Evolutionary conservation across 2,888 invertebrate genomes (phyloP).

Genomic region (Pilophorus perplexus): DNA sequence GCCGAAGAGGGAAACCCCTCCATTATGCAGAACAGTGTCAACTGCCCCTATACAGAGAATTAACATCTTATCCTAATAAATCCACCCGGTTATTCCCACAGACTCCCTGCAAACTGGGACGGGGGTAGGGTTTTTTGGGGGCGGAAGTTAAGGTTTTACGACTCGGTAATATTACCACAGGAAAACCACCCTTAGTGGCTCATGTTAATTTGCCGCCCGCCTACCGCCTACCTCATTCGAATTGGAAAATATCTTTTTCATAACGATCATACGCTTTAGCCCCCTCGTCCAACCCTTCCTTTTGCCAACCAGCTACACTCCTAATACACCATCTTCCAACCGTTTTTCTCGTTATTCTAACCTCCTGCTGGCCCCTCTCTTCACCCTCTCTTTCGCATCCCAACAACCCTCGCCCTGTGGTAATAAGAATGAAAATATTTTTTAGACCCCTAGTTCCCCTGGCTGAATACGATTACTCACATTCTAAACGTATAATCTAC

Average conservation of each 20-base stretch:
- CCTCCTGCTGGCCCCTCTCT: too few species aligned
- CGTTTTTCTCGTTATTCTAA: background rate
- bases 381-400: too few species aligned
- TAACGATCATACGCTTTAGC: background rate
- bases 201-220: slow-evolving; percentile 24
- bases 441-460: background rate
- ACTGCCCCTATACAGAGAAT: slow-evolving; percentile 32
- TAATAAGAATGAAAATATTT: background rate
- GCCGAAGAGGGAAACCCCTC: slow-evolving; percentile 8
- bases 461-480: background rate
- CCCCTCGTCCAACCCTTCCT: too few species aligned
- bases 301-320: too few species aligned
- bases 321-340: background rate
- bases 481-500: background rate
- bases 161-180: slow-evolving; percentile 36
- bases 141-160: slow-evolving; percentile 20
- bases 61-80: slow-evolving; percentile 40
- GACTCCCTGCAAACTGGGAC: background rate
- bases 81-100: slow-evolving; percentile 24
- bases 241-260: slow-evolving; percentile 33
- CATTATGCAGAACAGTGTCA: slow-evolving; percentile 37
- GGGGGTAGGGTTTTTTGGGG: background rate
- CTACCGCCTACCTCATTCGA: slow-evolving; percentile 18
- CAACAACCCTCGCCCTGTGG: background rate
- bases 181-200: slow-evolving; percentile 1